Conservation (phyloP, 2,113 vertebrate species). For the Aptenodytes forsteri region DNA sequence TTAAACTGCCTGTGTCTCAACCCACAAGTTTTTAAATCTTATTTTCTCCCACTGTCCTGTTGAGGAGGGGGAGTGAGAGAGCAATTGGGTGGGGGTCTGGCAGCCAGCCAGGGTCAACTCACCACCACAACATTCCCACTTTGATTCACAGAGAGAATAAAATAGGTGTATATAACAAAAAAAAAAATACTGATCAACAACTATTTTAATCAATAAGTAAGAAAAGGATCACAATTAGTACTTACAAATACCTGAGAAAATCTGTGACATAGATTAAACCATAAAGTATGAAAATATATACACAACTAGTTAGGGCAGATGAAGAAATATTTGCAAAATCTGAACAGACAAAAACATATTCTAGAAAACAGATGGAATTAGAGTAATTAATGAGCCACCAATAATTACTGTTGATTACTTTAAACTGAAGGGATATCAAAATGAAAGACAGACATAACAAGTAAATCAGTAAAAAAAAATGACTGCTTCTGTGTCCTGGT, state of each 20-base stretch:
- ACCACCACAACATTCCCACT: background rate
- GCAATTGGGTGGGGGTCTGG: background rate
- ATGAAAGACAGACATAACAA: background rate
- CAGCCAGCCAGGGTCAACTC: background rate
- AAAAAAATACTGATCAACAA: background rate
- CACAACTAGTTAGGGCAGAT: background rate
- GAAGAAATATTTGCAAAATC: background rate
- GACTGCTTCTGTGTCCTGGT: background rate
- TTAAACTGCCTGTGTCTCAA: background rate
- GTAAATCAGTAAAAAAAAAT: background rate
- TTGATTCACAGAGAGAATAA: background rate
- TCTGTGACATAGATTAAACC: background rate
- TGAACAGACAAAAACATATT: background rate
- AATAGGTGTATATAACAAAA: background rate
- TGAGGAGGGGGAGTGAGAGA: background rate
- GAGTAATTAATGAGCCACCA: background rate
- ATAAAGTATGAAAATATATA: background rate
- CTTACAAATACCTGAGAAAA: background rate
- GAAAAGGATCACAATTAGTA: background rate
- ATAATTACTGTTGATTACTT: background rate
- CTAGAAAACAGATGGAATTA: background rate
- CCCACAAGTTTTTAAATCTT: background rate
- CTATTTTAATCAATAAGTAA: background rate
- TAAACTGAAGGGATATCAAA: background rate
- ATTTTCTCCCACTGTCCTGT: background rate